phyloP scores from a whole-genome alignment of 2,888 invertebrate species.

The Drosophila tripunctata region DNA sequence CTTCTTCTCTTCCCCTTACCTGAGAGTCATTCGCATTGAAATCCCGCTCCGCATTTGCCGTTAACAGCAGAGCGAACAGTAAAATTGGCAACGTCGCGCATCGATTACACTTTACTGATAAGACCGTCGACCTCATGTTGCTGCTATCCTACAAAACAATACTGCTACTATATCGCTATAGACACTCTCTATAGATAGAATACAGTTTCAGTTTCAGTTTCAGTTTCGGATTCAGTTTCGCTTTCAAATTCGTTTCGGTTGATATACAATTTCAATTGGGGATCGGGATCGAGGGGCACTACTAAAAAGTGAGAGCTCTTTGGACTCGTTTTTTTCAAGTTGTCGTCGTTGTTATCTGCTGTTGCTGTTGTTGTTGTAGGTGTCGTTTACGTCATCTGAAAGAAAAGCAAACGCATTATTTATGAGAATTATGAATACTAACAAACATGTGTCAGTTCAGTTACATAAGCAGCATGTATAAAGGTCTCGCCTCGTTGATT shows the following conservation, averaged over 20 bases:
- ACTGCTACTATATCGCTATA: constrained; percentile 39
- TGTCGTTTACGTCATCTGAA: constrained; percentile 70
- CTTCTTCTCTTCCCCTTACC: constrained; percentile 64
- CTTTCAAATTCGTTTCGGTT: constrained; percentile 22
- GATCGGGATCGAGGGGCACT: constrained; percentile 1
- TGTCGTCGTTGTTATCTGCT: constrained; percentile 14
- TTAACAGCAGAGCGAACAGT: constrained; percentile 42
- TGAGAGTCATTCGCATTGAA: constrained; percentile 84
- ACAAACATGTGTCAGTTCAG: constrained; percentile 17
- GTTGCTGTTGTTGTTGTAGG: constrained; percentile 17
- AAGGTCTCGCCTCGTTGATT: constrained; percentile 55
- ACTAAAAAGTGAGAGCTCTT: constrained; percentile 43
- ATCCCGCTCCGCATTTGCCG: constrained; percentile 78
- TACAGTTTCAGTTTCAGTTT: constrained; percentile 49
- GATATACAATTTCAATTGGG: constrained; percentile 34
- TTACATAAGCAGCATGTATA: constrained; percentile 20
- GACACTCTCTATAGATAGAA: constrained; percentile 24
- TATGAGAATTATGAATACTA: constrained; percentile 54
- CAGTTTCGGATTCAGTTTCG: constrained; percentile 16
- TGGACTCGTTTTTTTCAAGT: constrained; percentile 26
- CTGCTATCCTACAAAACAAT: constrained; percentile 17
- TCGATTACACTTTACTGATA: constrained; percentile 54
- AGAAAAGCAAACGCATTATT: constrained; percentile 34
- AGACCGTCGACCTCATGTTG: constrained; percentile 42
- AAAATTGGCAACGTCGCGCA: constrained; percentile 45